phyloP scores from a whole-genome alignment of 2,888 invertebrate genomes.

The Meandrusa payeni region DNA sequence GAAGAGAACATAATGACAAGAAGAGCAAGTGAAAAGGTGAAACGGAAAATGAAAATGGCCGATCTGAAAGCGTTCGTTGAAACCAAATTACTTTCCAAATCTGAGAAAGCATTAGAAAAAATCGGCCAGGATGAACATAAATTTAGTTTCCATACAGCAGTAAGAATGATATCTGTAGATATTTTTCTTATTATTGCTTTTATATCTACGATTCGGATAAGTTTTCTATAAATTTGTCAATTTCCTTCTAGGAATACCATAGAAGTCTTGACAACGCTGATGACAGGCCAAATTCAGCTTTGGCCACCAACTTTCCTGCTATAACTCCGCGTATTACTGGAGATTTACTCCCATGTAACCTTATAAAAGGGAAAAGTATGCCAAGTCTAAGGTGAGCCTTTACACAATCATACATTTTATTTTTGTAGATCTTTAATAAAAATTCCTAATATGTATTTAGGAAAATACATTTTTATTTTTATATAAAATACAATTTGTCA shows the following conservation, averaged over 20 bases:
- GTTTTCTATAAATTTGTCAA: slow-evolving; percentile 2
- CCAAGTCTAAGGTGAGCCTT: slow-evolving; percentile 92
- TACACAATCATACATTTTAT: slow-evolving; percentile 17
- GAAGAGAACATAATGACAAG: slow-evolving; percentile 71
- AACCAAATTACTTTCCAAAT: slow-evolving; percentile 93
- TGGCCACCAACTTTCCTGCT: slow-evolving; percentile 83
- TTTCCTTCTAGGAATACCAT: slow-evolving; percentile 85
- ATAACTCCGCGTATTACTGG: slow-evolving; percentile 75
- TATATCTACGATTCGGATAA: slow-evolving; percentile 16
- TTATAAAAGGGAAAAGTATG: slow-evolving; percentile 98
- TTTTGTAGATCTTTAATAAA: slow-evolving; percentile 23
- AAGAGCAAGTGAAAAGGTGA: slow-evolving; percentile 90
- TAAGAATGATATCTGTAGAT: slow-evolving; percentile 84
- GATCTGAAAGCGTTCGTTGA: slow-evolving; percentile 95
- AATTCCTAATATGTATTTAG: slow-evolving; percentile 11
- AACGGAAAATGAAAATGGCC: slow-evolving; percentile 94
- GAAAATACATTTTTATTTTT: not conserved
- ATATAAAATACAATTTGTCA: not conserved
- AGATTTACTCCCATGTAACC: slow-evolving; percentile 81
- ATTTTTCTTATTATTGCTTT: slow-evolving; percentile 43
- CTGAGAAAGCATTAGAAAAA: slow-evolving; percentile 94
- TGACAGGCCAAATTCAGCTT: slow-evolving; percentile 86
- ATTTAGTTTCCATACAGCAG: slow-evolving; percentile 74
- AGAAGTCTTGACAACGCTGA: slow-evolving; percentile 91
- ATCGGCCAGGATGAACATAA: slow-evolving; percentile 90